Evolutionary conservation across 1,140 invertebrate species (phyloP).

Genomic region (Nymphalis io): DNA sequence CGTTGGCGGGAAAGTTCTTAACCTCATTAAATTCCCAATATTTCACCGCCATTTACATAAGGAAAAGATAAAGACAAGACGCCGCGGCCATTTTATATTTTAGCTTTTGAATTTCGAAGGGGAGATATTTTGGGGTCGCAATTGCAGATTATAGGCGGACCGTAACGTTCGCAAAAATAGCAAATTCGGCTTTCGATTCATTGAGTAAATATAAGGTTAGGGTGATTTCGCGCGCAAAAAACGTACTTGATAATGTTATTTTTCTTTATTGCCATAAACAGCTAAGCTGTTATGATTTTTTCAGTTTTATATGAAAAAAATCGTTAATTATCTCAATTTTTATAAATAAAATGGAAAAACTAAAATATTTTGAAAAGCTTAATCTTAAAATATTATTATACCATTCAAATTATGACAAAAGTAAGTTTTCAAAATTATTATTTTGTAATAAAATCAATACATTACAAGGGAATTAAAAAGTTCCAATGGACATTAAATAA

Average conservation of each 20-base stretch:
- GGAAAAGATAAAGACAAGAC: constrained; percentile 61
- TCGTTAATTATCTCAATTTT: too few relatives aligned
- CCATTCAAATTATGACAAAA: too few relatives aligned
- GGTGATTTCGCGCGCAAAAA: constrained; percentile 13
- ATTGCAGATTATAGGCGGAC: constrained; percentile 43
- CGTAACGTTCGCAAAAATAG: constrained; percentile 48
- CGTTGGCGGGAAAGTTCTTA: constrained; percentile 55
- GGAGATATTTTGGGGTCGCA: constrained; percentile 33
- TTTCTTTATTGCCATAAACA: too few relatives aligned
- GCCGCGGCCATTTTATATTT: constrained; percentile 52
- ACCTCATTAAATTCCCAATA: constrained; percentile 54
- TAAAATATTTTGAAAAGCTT: too few relatives aligned
- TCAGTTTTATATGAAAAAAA: too few relatives aligned
- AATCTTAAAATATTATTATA: too few relatives aligned
- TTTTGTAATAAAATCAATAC: too few relatives aligned
- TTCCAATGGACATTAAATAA: too few relatives aligned
- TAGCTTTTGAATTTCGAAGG: constrained; percentile 38
- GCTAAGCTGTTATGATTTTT: too few relatives aligned
- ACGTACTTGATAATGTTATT: not conserved
- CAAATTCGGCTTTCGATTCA: constrained; percentile 47
- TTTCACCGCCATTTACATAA: constrained; percentile 58
- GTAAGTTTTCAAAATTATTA: too few relatives aligned
- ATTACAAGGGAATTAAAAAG: too few relatives aligned
- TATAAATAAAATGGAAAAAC: too few relatives aligned
- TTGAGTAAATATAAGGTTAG: constrained; percentile 43